These are phyloP conservation scores for Xyliphius kryptos DNA, from an alignment of 2,113 vertebrate species.

Conservation along the genomic window DNA sequence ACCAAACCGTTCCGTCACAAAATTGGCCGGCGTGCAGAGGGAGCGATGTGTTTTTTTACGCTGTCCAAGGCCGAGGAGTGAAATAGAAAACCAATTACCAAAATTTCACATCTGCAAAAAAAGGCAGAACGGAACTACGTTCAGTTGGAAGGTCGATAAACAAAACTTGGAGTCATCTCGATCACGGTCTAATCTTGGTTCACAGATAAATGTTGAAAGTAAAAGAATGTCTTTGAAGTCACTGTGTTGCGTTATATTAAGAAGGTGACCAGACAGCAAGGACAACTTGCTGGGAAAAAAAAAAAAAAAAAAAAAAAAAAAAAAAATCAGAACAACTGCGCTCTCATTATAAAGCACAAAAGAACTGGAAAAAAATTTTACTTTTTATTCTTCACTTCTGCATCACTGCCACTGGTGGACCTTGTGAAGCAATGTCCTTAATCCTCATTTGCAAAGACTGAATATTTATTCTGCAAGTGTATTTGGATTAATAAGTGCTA, in stretches of 20 bases:
- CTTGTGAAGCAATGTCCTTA: too few relatives aligned
- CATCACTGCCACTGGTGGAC: too few relatives aligned
- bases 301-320: too few relatives aligned
- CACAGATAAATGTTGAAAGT: background rate
- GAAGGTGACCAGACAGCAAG: slow-evolving; percentile 3
- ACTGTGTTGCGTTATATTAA: background rate
- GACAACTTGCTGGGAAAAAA: too few relatives aligned
- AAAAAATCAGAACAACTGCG: too few relatives aligned
- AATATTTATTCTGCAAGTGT: too few relatives aligned
- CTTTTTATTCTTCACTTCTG: too few relatives aligned
- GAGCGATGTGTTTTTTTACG: background rate
- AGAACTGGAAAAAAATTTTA: too few relatives aligned
- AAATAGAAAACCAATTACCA: slow-evolving; percentile 16
- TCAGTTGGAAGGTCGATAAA: slow-evolving; percentile 21
- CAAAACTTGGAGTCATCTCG: slow-evolving; percentile 1
- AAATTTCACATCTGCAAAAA: slow-evolving; percentile 7
- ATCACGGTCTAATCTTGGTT: background rate
- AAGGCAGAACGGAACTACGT: slow-evolving; percentile 12
- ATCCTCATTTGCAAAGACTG: too few relatives aligned
- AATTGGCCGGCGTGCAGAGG: background rate
- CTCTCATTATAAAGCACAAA: too few relatives aligned
- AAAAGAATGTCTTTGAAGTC: background rate
- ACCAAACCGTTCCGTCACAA: background rate
- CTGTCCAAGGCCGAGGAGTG: slow-evolving; percentile 11
- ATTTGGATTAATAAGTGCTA: too few relatives aligned